phyloP scores from a whole-genome alignment of 2,113 vertebrate genomes.

The Hypanus sabinus region DNA sequence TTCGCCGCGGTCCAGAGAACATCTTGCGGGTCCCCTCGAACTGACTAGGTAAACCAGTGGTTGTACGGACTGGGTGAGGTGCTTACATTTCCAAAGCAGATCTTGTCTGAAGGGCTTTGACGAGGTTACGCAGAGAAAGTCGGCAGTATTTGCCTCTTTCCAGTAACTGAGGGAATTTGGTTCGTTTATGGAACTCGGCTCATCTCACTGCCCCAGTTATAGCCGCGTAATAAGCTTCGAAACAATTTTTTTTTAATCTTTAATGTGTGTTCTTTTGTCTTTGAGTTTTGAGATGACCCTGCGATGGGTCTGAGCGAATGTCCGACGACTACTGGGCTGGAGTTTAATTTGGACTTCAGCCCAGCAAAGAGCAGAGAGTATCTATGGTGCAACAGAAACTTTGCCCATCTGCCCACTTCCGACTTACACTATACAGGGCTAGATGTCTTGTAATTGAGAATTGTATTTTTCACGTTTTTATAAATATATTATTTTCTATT shows the following conservation, averaged over 20 bases:
- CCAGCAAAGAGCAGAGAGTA: constrained; percentile 38
- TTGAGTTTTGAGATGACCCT: neutral
- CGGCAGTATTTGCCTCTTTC: neutral
- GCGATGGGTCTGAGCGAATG: constrained; percentile 15
- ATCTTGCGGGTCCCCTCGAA: neutral
- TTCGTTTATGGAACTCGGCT: neutral
- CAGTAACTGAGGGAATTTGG: constrained; percentile 6
- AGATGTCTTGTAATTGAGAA: constrained; percentile 75
- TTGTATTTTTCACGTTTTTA: constrained; percentile 66
- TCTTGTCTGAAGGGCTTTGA: constrained; percentile 5
- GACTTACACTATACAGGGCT: constrained; percentile 77
- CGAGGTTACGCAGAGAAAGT: constrained; percentile 32
- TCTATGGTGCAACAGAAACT: constrained; percentile 62
- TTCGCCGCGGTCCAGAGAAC: neutral
- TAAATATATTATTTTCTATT: constrained; percentile 79
- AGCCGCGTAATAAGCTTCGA: neutral
- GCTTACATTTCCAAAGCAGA: neutral
- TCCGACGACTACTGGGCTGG: constrained; percentile 5
- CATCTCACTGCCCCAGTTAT: neutral
- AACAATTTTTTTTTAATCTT: neutral
- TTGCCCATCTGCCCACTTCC: constrained; percentile 54
- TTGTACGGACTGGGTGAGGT: neutral
- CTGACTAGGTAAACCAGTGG: neutral
- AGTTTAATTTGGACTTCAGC: neutral
- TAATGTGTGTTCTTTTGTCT: neutral